These are phyloP conservation scores for Leptopilina boulardi DNA, from an alignment of 1,140 invertebrate genomes.

Conservation along the genomic window DNA sequence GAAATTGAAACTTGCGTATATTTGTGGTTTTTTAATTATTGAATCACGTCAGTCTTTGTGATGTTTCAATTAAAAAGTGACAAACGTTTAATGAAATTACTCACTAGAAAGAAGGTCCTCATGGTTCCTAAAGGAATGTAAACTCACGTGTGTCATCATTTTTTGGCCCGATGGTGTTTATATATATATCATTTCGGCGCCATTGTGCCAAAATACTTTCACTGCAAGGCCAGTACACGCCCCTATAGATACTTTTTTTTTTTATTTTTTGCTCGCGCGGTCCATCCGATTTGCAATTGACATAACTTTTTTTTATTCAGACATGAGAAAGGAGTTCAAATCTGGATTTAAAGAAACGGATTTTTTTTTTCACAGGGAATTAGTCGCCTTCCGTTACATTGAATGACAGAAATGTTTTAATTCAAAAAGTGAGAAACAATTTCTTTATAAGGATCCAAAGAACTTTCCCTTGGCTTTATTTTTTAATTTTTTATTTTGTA, in stretches of 20 bases:
- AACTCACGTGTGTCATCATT: constrained; percentile 59
- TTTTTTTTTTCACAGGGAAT: not conserved
- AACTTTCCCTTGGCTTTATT: not conserved
- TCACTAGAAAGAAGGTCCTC: constrained; percentile 60
- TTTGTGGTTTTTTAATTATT: too few relatives aligned
- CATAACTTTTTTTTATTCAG: constrained; percentile 46
- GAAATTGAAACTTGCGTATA: too few relatives aligned
- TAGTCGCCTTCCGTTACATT: not conserved
- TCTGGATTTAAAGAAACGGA: not conserved
- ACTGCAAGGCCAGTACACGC: constrained; percentile 56
- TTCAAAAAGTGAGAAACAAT: not conserved
- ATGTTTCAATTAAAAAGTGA: not conserved
- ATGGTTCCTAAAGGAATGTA: constrained; percentile 56
- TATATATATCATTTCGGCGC: constrained; percentile 59
- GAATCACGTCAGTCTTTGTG: too few relatives aligned
- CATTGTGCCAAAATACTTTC: constrained; percentile 63
- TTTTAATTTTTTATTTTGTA: too few relatives aligned
- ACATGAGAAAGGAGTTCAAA: constrained; percentile 3
- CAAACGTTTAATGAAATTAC: constrained; percentile 45
- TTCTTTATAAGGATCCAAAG: too few relatives aligned
- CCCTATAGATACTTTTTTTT: constrained; percentile 46
- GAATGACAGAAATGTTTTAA: not conserved
- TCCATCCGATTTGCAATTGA: constrained; percentile 59
- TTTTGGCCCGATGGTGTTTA: constrained; percentile 52
- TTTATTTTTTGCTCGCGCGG: constrained; percentile 49